These are phyloP conservation scores for Fragum whitleyi DNA, from an alignment of 2,888 invertebrate genomes.

Conservation along the genomic window DNA sequence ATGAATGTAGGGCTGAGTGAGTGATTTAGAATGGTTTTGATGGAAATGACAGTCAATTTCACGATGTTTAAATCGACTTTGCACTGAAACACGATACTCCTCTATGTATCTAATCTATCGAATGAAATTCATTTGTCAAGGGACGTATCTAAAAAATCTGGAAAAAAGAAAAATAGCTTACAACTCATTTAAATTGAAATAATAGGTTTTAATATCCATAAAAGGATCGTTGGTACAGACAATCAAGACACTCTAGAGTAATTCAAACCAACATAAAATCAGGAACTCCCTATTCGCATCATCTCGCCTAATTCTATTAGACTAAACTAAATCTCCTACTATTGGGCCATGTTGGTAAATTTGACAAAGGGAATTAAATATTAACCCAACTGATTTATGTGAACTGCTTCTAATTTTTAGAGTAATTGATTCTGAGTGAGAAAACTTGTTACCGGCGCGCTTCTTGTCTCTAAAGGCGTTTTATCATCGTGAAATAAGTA, in stretches of 20 bases:
- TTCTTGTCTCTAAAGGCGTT: conserved; percentile 17
- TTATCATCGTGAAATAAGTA: conserved; percentile 25
- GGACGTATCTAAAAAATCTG: too few relatives aligned
- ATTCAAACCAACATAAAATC: conserved; percentile 11
- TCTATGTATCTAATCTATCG: too few relatives aligned
- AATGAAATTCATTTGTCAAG: too few relatives aligned
- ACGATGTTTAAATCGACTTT: too few relatives aligned
- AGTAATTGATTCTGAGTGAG: conserved; percentile 48
- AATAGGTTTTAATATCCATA: conserved; percentile 2
- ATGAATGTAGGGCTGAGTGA: too few relatives aligned
- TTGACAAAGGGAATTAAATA: conserved; percentile 65
- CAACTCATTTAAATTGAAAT: too few relatives aligned
- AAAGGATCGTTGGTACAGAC: not conserved
- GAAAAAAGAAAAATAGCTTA: too few relatives aligned
- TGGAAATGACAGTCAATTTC: too few relatives aligned
- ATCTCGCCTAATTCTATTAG: conserved; percentile 23
- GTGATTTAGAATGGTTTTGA: too few relatives aligned
- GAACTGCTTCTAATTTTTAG: conserved; percentile 58
- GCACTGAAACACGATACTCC: too few relatives aligned
- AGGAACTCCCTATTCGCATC: not conserved
- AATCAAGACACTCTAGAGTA: not conserved
- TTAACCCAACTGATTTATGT: conserved; percentile 58
- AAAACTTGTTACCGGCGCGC: conserved; percentile 46
- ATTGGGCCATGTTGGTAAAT: conserved; percentile 25
- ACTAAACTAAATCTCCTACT: conserved; percentile 24